Evolutionary conservation across 1,140 invertebrate species (phyloP), one percentile per base, ranked within the genome.

Genomic region (Drosophila sulfurigaster): DNA sequence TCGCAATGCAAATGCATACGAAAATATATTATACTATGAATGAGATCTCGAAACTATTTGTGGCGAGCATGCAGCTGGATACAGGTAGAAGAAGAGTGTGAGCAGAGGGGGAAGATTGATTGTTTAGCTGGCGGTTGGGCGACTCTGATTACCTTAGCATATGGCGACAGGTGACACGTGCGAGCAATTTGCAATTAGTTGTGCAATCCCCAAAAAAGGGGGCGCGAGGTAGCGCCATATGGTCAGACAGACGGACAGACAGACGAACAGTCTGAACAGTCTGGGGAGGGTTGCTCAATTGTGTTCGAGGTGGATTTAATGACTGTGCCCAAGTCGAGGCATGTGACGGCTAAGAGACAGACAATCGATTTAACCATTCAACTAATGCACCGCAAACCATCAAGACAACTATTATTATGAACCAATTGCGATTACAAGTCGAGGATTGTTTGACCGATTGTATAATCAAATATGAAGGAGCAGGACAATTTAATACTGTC

Each of bases 371-470:
- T 35, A 54, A 32, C 11, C 51, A 54, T 32, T 54, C 30, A 35
- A 6, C 28, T 54, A 54, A 35, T 32, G 51, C 2, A 13, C 11
- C 8, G 3, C 10, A 32, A 41, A n/a, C 13, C 35, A 35, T 43
- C 35, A 11, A 43, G 15, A 20, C 2, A 57, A 57, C 15, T 11
- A 57, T 25, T 4, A 66, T 60, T 45, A 62, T 25, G 52, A 49
- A 25, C 20, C 46, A 46, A 46, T 45, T 62, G 48, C 74, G 15
- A 60, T 49, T 60, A 66, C 59, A 20, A n/a, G 32, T 20, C 35
- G 35, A 10, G 35, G 35, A 25, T 25, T 25, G 20, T 25, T 20
- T 13, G n/a, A 48, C 30, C n/a, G 7, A n/a, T 38, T 38, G 7
- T 13, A 5, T 51, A 20, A 49, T 49, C 15, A 58, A 58, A 58